phyloP scores from a whole-genome alignment of 2,113 vertebrate genomes.

The Aspiorhynchus laticeps region DNA sequence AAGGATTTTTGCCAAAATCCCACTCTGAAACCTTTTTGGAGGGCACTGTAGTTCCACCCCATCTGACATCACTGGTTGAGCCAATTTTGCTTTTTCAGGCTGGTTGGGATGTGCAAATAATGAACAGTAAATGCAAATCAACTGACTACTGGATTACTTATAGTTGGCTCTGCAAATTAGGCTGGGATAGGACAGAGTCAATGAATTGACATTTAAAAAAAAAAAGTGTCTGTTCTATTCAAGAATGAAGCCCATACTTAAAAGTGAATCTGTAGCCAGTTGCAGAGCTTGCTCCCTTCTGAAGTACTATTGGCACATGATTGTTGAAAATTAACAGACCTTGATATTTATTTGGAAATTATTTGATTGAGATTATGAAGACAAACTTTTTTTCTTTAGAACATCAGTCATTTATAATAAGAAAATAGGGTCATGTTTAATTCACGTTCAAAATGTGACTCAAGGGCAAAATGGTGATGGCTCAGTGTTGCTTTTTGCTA shows the following conservation, averaged over 20 bases:
- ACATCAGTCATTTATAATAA: background rate
- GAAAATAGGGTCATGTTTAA: background rate
- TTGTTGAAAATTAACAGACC: background rate
- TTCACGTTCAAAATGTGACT: background rate
- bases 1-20: background rate
- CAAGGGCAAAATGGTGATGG: too few species aligned
- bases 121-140: background rate
- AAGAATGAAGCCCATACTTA: background rate
- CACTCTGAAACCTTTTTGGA: background rate
- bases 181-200: background rate
- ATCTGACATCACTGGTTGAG: background rate
- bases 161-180: background rate
- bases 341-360: background rate
- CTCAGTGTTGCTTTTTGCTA: too few species aligned
- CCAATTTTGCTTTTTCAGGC: background rate
- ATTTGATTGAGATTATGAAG: slow-evolving; percentile 2
- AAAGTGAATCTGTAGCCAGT: background rate
- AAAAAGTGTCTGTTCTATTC: background rate
- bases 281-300: background rate
- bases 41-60: background rate
- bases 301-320: background rate
- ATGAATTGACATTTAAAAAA: background rate
- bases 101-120: background rate
- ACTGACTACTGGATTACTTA: background rate
- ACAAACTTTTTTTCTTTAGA: background rate